Percentiles rank a stretch among this genome's conserved stretches.
Evolutionary conservation across 2,888 invertebrate genomes (phyloP).

Genomic region (Amphiduros pacificus): DNA sequence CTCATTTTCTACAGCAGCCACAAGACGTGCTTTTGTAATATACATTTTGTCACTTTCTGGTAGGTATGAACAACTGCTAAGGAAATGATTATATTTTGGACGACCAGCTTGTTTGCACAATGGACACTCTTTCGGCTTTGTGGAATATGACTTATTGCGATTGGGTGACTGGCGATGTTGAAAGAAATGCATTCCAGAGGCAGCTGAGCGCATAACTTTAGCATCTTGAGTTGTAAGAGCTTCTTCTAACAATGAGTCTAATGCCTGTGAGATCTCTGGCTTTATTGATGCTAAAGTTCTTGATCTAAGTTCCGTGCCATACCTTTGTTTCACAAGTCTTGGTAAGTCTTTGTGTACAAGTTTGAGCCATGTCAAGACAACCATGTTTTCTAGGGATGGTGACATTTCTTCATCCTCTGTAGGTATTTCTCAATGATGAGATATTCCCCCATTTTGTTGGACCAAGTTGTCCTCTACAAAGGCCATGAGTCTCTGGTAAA

Average conservation of each 20-base stretch:
- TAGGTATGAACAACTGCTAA: conserved; percentile 29
- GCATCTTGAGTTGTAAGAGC: conserved; percentile 19
- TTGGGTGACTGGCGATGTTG: too few relatives aligned
- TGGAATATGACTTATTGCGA: too few relatives aligned
- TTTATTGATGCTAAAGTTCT: conserved; percentile 32
- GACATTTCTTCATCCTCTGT: conserved; percentile 23
- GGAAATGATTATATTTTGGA: conserved; percentile 21
- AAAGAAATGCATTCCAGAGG: too few relatives aligned
- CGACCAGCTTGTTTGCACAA: conserved; percentile 29
- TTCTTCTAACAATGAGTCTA: conserved; percentile 31
- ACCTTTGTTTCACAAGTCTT: conserved; percentile 29
- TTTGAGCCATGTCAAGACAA: conserved; percentile 29
- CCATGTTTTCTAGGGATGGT: conserved; percentile 30
- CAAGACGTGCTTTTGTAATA: conserved; percentile 18
- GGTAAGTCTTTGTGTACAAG: conserved; percentile 26
- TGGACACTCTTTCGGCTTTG: conserved; percentile 19
- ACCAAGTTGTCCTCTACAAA: conserved; percentile 32
- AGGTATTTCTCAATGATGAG: conserved; percentile 12
- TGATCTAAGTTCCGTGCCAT: conserved; percentile 30
- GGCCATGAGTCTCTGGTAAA: conserved; percentile 27
- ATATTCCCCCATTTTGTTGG: conserved; percentile 8
- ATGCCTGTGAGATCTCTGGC: conserved; percentile 31
- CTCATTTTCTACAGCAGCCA: conserved; percentile 2
- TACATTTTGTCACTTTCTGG: conserved; percentile 28
- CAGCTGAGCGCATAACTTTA: conserved; percentile 20